Evolutionary conservation across 2,113 vertebrate genomes (phyloP), one percentile per base, ranked within the genome.

Genomic region (Eolophus roseicapilla): DNA sequence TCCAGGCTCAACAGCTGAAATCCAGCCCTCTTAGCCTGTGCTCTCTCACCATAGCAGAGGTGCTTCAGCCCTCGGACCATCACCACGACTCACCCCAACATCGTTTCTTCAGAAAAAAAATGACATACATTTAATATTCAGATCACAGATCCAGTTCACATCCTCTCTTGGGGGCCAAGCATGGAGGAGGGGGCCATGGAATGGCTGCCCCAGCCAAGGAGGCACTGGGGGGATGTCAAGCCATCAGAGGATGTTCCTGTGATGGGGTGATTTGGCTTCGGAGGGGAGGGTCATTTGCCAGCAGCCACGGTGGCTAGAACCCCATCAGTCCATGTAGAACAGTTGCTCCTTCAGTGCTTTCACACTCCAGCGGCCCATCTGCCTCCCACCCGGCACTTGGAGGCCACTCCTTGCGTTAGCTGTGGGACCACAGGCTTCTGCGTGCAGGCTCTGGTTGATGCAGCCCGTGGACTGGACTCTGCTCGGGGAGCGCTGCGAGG

Each of bases 361-460:
- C 50, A 20, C 28, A 17, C 19, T 46, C 33, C 60, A 41, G 24
- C 13, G 20, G 50, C 39, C 59, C 24, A 5, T 46, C 9, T 67
- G 28, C 24, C 25, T 73, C 16, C 37, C 19, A 17, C 37, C 11
- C 33, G 24, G 27, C 1, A 2, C 23, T 65, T 0, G 19, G n/a
- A 28, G 7, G 33, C n/a, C 17, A 10, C 28, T 39, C 33, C 55
- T 59, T n/a, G 55, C 4, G 18, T n/a, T 59, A 59, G 1, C 11
- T 23, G 55, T 9, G 6, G 33, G 33, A 59, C 13, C 4, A 21
- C 20, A 59, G 55, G 20, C 33, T 59, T 23, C 33, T n/a, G 33
- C 2, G 5, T 15, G 33, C 55, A 23, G 33, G 33, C 33, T 21
- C 28, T 68, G 68, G 20, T 53, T 80, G 20, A 3, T 7, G 47